These are phyloP conservation scores for Halictus ligatus DNA, from an alignment of 2,888 invertebrate genomes.

Conservation along the genomic window DNA sequence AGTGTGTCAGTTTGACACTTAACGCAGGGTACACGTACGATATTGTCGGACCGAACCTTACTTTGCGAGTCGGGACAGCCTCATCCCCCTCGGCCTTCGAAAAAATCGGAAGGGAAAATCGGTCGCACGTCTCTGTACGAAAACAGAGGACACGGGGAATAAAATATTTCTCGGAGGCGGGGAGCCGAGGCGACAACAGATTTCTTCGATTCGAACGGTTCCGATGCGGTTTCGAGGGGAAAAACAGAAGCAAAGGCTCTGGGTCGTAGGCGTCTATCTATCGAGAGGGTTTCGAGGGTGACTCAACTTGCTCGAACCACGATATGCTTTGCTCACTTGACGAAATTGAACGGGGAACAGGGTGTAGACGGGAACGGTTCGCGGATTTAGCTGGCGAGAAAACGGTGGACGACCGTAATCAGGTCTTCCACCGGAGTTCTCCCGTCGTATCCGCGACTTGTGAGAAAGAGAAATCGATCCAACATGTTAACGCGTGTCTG, in stretches of 20 bases:
- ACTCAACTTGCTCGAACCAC: constrained; percentile 24
- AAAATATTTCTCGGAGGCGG: not conserved
- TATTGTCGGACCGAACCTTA: not conserved
- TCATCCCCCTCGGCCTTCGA: constrained; percentile 8
- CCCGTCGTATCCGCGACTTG: constrained; percentile 64
- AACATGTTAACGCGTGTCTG: constrained; percentile 77
- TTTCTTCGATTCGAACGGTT: not conserved
- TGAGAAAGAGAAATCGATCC: constrained; percentile 80
- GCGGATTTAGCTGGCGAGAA: not conserved
- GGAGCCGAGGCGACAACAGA: not conserved
- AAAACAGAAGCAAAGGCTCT: constrained; percentile 7
- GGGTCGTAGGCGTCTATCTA: constrained; percentile 41
- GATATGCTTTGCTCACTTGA: constrained; percentile 4
- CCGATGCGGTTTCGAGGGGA: constrained; percentile 7
- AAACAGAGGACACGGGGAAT: not conserved
- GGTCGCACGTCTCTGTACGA: not conserved
- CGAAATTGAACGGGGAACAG: not conserved
- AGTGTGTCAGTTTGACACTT: not conserved
- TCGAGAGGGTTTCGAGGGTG: constrained; percentile 47
- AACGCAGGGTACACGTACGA: not conserved
- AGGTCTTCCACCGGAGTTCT: constrained; percentile 33
- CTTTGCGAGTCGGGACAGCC: constrained; percentile 7
- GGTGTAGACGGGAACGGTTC: not conserved
- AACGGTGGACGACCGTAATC: constrained; percentile 30
- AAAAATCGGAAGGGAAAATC: constrained; percentile 27